Conservation (phyloP, 1,140 invertebrate genomes). For the Luehdorfia chinensis region DNA sequence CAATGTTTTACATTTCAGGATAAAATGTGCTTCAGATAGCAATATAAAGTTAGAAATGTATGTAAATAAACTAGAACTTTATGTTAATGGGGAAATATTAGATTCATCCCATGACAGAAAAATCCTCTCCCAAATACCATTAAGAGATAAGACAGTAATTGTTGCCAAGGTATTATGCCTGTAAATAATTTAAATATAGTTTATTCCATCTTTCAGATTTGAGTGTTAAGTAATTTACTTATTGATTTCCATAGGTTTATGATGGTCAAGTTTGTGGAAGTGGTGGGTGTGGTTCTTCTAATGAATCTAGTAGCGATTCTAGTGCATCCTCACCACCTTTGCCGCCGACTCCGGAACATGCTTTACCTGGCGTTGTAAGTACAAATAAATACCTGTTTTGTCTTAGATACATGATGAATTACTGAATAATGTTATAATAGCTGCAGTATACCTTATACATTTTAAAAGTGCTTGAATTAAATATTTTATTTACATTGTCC, state of each 20-base stretch:
- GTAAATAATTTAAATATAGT: not conserved
- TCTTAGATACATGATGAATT: not conserved
- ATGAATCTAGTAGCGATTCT: slow-evolving; percentile 90
- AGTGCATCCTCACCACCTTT: slow-evolving; percentile 93
- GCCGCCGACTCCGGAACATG: slow-evolving; percentile 90
- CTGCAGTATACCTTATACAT: too few species aligned
- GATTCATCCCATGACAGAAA: slow-evolving; percentile 93
- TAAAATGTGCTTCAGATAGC: slow-evolving; percentile 83
- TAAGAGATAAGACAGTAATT: slow-evolving; percentile 95
- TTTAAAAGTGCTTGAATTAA: too few species aligned
- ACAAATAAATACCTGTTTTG: too few species aligned
- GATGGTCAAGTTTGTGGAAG: slow-evolving; percentile 67
- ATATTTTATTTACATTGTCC: not conserved
- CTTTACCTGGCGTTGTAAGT: slow-evolving; percentile 93
- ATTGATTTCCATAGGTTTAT: slow-evolving; percentile 47
- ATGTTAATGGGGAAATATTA: slow-evolving; percentile 91
- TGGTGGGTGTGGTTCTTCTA: slow-evolving; percentile 69
- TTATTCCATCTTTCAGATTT: not conserved
- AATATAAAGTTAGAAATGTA: slow-evolving; percentile 94
- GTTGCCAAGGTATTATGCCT: slow-evolving; percentile 83
- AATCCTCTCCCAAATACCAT: slow-evolving; percentile 90
- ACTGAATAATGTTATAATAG: not conserved
- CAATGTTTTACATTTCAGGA: slow-evolving; percentile 52
- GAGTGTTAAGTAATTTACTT: not conserved
- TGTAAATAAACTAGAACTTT: slow-evolving; percentile 92